Evolutionary conservation across 2,113 vertebrate species (phyloP), one percentile per base, ranked within the genome.

Genomic region (Ciconia boyciana): DNA sequence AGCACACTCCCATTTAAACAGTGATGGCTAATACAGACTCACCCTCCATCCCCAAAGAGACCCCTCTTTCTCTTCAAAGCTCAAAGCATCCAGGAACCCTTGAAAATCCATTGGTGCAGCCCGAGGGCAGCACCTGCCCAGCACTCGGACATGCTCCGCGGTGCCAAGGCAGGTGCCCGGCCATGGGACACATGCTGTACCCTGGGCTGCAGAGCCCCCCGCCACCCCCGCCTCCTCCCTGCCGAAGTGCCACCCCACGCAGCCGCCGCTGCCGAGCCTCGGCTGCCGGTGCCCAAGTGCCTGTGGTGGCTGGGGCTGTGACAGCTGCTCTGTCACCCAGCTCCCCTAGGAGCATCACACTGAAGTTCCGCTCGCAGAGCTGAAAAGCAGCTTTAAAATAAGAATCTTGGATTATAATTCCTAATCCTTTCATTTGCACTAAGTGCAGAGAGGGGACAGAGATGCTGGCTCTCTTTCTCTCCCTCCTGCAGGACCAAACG

Each of bases 361-460:
- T 44, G 32, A 78, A 58, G 80, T 68, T 89, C 44, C 70, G 41
- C 44, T 87, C 11, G 2, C 79, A 93, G 51, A 94, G 64, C 89
- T 54, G 60, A 52, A 97, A 96, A 97, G 80, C 86, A 0, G 61
- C 69, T 92, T 93, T 81, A 75, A 93, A 95, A 89, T 58, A 74
- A 83, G 31, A 94, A 75, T 89, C 83, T 83, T 78, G 65, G 69
- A 78, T 92, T 89, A 68, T 89, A 84, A 89, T 72, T 86, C 44
- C 86, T 95, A 92, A 96, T 93, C 85, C 44, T 32, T 80, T 94
- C 90, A 60, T 81, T 60, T 85, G 57, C 83, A 87, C 64, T 11
- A 71, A 86, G 22, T 7, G 43, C 78, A 54, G 85, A 36, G 49
- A 43, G 62, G 61, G 87, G 44, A 44, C 72, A 49, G 68, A 71